Base-by-base conservation (phyloP, 2,797 vertebrate species). In the Sciaenops ocellatus region DNA sequence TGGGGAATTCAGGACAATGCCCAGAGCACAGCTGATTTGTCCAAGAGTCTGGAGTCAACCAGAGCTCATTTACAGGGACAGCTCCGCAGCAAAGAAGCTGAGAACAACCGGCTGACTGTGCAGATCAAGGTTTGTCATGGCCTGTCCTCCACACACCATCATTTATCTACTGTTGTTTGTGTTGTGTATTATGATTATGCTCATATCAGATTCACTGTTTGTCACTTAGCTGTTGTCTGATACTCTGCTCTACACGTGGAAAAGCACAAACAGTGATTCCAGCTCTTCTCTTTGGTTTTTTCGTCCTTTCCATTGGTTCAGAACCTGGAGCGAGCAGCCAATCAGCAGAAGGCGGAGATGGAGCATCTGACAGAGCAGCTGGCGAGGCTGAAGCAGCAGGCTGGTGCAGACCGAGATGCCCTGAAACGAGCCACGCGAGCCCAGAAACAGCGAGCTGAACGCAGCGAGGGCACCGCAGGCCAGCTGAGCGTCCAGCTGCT, bases 361-460 rank as follows among this genome's bases (percentile, higher is more conserved):
- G 94, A 96, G 13, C 90, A 81, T 54, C 87, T 95, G 77, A 87
- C 86, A 78, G 92, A 95, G 5, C 96, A 98, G 84, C 75, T 97
- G 81, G 91, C 83, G 16, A 93, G 95, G 5, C 64, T 95, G 28
- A 96, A 83, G 81, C 87, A 93, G 69, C 96, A 96, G 79, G 89
- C 93, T 12, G 89, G 95, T 0, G 61, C 70, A 0, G 97, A 97
- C 62, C 96, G 97, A 60, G 97, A 97, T 20, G 93, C 94, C 42
- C 91, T 98, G 77, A 98, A 97, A 89, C 96, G 92, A 91, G 96
- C 97, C 0, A 91, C 96, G 1, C 91, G 93, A 1, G 95, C 94
- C 0, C 97, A 98, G 90, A 98, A 97, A 72, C 96, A 97, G 22
- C 89, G 96, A 51, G 97, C 97, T 0, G 96, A 97, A 89, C 93